phyloP scores from a whole-genome alignment of 35 echinoderm and acorn worm genomes.

The Ophiothrix spiculata region DNA sequence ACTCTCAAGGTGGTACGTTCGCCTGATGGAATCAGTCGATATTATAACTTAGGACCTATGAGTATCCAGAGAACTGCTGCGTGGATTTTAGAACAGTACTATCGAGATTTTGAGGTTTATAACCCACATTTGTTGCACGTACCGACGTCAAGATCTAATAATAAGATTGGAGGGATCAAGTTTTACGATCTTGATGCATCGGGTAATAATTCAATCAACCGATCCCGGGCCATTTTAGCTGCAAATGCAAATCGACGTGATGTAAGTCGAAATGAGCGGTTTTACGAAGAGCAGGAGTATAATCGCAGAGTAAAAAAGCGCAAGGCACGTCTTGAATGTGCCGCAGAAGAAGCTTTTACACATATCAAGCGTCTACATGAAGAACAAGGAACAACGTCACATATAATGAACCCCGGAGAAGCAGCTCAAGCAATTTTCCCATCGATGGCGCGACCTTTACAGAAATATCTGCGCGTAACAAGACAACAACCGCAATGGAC shows the following conservation, averaged over 20 bases:
- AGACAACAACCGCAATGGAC: conserved; percentile 92
- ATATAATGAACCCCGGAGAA: conserved; percentile 91
- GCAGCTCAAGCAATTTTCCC: conserved; percentile 97
- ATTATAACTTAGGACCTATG: conserved; percentile 74
- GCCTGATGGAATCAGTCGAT: conserved; percentile 79
- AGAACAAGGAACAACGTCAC: conserved; percentile 58
- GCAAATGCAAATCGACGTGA: conserved; percentile 70
- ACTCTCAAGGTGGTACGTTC: conserved; percentile 89
- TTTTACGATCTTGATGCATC: conserved; percentile 90
- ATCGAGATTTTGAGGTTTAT: conserved; percentile 85
- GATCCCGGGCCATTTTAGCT: conserved; percentile 84
- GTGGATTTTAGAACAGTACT: conserved; percentile 93
- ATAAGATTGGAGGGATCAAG: conserved; percentile 81
- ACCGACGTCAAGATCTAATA: conserved; percentile 68
- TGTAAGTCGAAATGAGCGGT: conserved; percentile 83
- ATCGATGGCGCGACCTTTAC: conserved; percentile 83
- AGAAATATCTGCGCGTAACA: conserved; percentile 99
- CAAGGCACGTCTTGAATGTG: conserved; percentile 66
- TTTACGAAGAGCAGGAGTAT: conserved; percentile 99
- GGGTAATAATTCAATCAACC: conserved; percentile 66
- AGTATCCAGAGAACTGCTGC: conserved; percentile 84
- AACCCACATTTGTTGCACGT: conserved; percentile 80
- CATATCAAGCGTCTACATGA: conserved; percentile 88
- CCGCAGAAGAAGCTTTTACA: conserved; percentile 86
- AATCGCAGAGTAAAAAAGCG: conserved; percentile 85